Evolutionary conservation across 2,797 vertebrate species (phyloP).

Genomic region (Morelia viridis): DNA sequence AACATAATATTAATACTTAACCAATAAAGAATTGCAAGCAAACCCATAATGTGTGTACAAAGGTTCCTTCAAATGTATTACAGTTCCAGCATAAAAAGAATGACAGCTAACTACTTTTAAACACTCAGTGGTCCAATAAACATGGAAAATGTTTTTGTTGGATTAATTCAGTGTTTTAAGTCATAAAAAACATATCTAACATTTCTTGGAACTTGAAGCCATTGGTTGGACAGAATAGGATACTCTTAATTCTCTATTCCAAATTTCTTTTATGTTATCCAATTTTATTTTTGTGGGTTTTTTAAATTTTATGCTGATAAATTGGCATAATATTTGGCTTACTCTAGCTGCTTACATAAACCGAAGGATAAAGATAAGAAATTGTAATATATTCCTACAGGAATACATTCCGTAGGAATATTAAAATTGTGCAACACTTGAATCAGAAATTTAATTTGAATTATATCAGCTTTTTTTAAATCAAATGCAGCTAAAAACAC

Average conservation of each 20-base stretch:
- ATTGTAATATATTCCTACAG: background rate
- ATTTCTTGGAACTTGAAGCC: background rate
- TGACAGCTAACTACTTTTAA: background rate
- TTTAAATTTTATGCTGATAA: background rate
- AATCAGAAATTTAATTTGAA: too few relatives aligned
- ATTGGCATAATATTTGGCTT: background rate
- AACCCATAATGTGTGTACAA: too few relatives aligned
- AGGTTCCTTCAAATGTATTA: background rate
- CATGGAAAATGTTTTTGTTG: background rate
- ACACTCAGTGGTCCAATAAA: background rate
- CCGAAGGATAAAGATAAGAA: background rate
- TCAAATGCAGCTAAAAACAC: too few relatives aligned
- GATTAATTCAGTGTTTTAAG: background rate
- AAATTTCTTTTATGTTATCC: background rate
- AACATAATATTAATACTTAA: too few relatives aligned
- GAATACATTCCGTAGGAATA: background rate
- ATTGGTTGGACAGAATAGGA: background rate
- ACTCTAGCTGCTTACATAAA: background rate
- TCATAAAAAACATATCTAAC: background rate
- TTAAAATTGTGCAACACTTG: too few relatives aligned
- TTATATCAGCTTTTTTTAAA: too few relatives aligned
- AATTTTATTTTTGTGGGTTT: background rate
- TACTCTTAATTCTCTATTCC: background rate
- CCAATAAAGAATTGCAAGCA: too few relatives aligned
- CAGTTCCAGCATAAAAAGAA: background rate